phyloP scores from a whole-genome alignment of 2,888 invertebrate species.

The Nomada goodeniana region DNA sequence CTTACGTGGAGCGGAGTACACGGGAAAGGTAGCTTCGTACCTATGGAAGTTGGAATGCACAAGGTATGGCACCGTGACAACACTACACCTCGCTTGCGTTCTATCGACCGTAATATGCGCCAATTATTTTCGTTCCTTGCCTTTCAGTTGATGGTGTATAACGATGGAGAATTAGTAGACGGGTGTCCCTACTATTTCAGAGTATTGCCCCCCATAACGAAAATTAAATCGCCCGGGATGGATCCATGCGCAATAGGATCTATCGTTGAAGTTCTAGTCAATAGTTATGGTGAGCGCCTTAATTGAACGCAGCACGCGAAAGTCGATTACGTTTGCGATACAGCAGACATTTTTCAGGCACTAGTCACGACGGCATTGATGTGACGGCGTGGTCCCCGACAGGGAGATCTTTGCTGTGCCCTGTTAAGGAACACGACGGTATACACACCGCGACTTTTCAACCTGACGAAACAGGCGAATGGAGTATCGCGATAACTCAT shows the following conservation, averaged over 20 bases:
- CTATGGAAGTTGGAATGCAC: constrained; percentile 97
- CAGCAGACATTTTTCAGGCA: constrained; percentile 70
- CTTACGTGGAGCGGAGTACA: constrained; percentile 81
- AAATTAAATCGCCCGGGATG: constrained; percentile 96
- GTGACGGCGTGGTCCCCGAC: constrained; percentile 97
- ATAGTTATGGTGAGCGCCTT: constrained; percentile 88
- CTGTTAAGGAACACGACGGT: constrained; percentile 93
- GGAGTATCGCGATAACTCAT: constrained; percentile 98
- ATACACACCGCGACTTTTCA: constrained; percentile 98
- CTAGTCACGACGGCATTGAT: constrained; percentile 89
- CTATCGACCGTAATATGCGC: background rate
- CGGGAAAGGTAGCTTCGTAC: constrained; percentile 93
- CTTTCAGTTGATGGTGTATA: constrained; percentile 86
- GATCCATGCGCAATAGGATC: constrained; percentile 98
- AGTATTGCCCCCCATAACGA: constrained; percentile 93
- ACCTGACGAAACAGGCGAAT: constrained; percentile 98
- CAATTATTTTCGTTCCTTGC: constrained; percentile 20
- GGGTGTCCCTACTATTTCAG: constrained; percentile 92
- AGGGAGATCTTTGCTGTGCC: constrained; percentile 92
- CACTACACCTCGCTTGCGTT: background rate
- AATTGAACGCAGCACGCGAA: background rate
- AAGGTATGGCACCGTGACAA: constrained; percentile 85
- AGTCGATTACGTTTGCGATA: too few species aligned
- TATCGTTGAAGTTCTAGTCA: constrained; percentile 96
- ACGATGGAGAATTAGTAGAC: constrained; percentile 86